These are phyloP conservation scores for Peucedramus taeniatus DNA, from an alignment of 2,113 vertebrate genomes.

Conservation along the genomic window DNA sequence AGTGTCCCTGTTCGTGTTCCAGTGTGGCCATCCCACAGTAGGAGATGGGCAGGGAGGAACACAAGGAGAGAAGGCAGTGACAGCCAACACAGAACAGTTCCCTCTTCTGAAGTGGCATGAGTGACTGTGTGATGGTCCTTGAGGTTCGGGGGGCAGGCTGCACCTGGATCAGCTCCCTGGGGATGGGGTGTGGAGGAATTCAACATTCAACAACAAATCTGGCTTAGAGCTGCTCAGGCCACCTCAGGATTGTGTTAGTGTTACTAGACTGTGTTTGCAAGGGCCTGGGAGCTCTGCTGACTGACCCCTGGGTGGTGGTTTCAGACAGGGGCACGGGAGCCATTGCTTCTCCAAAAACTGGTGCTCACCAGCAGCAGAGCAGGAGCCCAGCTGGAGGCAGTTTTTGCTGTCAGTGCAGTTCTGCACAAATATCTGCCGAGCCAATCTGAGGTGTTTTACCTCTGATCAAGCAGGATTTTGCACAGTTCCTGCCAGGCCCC, in stretches of 20 bases:
- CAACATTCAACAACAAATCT: neutral
- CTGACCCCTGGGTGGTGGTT: neutral
- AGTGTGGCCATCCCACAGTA: neutral
- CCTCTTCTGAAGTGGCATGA: neutral
- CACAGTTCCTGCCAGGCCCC: neutral
- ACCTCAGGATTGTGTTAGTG: neutral
- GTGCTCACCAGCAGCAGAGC: neutral
- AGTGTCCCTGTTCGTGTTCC: neutral
- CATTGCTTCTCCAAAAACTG: neutral
- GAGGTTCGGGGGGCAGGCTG: neutral
- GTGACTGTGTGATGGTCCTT: neutral
- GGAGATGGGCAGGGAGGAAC: neutral
- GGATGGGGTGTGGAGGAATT: neutral
- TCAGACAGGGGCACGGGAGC: rapidly evolving
- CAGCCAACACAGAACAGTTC: neutral
- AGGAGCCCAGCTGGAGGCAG: neutral
- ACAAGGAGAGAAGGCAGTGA: neutral
- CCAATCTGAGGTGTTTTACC: neutral
- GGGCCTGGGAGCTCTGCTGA: neutral
- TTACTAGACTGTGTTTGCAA: neutral
- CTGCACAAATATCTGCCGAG: neutral
- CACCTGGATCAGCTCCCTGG: neutral
- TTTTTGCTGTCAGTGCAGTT: neutral
- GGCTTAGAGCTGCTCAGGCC: neutral
- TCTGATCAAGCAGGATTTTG: neutral